Evolutionary conservation across 2,888 invertebrate genomes (phyloP).

Genomic region (Eupithecia dodoneata): DNA sequence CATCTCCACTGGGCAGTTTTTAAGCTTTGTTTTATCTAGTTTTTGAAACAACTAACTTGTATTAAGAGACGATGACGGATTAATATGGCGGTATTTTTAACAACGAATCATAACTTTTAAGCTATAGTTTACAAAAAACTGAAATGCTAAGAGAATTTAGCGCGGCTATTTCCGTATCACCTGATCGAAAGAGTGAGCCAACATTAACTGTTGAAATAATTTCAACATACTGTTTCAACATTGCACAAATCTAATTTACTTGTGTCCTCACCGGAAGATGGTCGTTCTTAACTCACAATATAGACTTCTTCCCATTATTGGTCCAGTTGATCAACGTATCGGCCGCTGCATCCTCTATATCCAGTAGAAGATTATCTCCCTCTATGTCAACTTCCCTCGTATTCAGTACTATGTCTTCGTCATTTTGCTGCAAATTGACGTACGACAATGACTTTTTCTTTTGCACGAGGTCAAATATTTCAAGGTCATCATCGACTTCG

Average conservation of each 20-base stretch:
- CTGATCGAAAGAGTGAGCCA: background rate
- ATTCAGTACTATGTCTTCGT: slow-evolving; percentile 69
- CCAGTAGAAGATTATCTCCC: slow-evolving; percentile 70
- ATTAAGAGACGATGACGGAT: background rate
- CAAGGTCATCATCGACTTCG: slow-evolving; percentile 79
- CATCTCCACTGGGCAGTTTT: background rate
- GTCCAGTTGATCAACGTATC: slow-evolving; percentile 77
- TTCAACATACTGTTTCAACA: background rate
- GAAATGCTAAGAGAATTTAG: background rate
- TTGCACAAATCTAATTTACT: background rate
- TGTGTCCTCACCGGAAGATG: slow-evolving; percentile 5
- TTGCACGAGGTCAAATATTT: slow-evolving; percentile 79
- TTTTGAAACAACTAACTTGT: background rate
- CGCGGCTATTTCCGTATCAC: background rate
- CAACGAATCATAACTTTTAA: background rate
- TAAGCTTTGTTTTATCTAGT: background rate
- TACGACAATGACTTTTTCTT: slow-evolving; percentile 77
- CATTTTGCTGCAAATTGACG: slow-evolving; percentile 72
- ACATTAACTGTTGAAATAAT: background rate
- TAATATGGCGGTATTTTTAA: background rate
- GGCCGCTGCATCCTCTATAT: slow-evolving; percentile 72
- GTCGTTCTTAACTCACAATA: slow-evolving; percentile 62
- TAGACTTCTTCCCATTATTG: slow-evolving; percentile 70
- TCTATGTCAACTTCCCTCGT: slow-evolving; percentile 56
- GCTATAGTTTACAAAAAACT: background rate